Base-by-base conservation (phyloP, 2,113 vertebrate species). In the Eulemur rufifrons region DNA sequence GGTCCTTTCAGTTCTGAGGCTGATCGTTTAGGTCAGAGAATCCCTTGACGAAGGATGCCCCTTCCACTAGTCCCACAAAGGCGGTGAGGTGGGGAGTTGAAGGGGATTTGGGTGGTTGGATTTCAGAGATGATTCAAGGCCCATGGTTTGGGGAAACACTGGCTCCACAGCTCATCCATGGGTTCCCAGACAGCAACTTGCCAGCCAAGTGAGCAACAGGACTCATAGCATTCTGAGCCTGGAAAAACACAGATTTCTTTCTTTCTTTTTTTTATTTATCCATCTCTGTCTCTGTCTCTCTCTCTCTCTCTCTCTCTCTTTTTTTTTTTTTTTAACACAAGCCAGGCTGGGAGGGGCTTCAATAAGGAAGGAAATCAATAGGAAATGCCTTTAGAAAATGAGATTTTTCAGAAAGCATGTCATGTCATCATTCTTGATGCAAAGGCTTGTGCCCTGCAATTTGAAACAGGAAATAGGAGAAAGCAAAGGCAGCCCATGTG, bases 361-460 rank as follows among this genome's bases (percentile, higher is more conserved):
- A 13, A 12, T 20, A 80, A 90, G 95, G 89, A 98, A 98, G 97
- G 97, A 98, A 97, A 95, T 96, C 89, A 92, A 95, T 97, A 97
- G 97, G 98, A 98, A 98, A 97, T 96, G 95, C 94, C 95, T 97
- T 95, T 82, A 69, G 95, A 97, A 96, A 97, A 94, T 95, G 95
- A 96, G 86, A 81, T 92, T 91, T 89, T 95, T 88, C 69, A 85
- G 94, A 96, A 95, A 86, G 76, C 76, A 15, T 87, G 80, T 96
- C 95, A 83, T 95, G 64, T 85, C 93, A 92, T 96, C 94, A 14
- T 95, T 96, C 84, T 88, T 45, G 74, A 81, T 93, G 71, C 78
- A 42, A 66, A 95, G 61, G 61, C 68, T 54, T 69, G 34, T 82
- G 81, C 74, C 80, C 86, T 93, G 64, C 50, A 71, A 39, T 95